Evolutionary conservation across 1,140 invertebrate species (phyloP), one percentile per base, ranked within the genome.

Genomic region (Amphibalanus amphitrite): DNA sequence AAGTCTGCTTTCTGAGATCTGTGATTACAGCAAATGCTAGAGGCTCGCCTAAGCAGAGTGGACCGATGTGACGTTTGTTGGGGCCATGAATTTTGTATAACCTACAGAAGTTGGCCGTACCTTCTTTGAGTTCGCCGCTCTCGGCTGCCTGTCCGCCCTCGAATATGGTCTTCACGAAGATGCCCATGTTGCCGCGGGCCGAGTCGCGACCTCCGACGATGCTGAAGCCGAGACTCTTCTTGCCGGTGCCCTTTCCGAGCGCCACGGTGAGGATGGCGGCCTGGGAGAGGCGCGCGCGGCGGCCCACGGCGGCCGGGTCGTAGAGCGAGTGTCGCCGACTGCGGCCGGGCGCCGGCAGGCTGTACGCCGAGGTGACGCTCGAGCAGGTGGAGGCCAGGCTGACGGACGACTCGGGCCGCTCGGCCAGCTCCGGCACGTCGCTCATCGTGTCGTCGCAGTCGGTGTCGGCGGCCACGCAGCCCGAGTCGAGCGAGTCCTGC

Each of bases 111-210:
- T 38, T 38, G 33, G 33, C 4, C 33, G 33, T 76, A 93, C 92
- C 92, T 87, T 92, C 91, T 83, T 87, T 88, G 69, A 95, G 83
- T 74, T 85, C 86, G 70, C 89, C 89, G 78, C 87, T 85, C 76
- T 92, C 89, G 20, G 91, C 88, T 29, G 92, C 91, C 82, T 94
- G 89, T 25, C 93, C 93, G 75, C 87, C 87, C 1, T 91, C 88
- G 79, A 93, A 93, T 23, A 95, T 88, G 0, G 91, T 92, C 80
- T 94, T 92, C 0, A 95, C 90, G 81, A 90, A 94, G 76, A 95
- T 94, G n/a, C 92, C 92, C 86, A 95, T 90, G 75, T 86, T 87
- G 1, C 92, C 92, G 77, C 90, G 89, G 0, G 92, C 89, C 40
- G 91, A 92, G 78, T 95, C 92, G 15, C 85, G 87, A 64, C 92